A percentile compares a stretch with the other conserved stretches of the same genome.
Conservation (phyloP, 2,113 vertebrate species). For the Sceloporus tristichus region DNA sequence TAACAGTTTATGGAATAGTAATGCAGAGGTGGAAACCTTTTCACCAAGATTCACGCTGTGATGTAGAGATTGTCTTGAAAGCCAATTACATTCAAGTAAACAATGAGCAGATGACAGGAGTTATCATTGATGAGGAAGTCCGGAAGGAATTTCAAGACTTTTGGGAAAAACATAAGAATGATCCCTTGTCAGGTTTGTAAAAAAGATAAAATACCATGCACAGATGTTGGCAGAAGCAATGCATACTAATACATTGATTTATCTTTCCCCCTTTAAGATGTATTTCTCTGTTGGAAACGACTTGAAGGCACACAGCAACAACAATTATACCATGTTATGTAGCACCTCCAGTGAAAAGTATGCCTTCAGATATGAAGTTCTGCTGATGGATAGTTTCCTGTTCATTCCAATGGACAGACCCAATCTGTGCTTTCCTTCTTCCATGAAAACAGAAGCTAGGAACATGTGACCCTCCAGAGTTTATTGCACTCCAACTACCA, state of each 20-base stretch:
- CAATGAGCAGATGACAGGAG: constrained; percentile 86
- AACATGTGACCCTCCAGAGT: too few species aligned
- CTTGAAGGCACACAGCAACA: too few species aligned
- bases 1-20: constrained; percentile 93
- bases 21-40: constrained; percentile 94
- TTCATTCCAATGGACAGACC: not conserved
- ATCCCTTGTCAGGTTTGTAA: constrained; percentile 88
- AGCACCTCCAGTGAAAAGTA: not conserved
- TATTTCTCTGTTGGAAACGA: too few species aligned
- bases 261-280: too few species aligned
- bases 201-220: not conserved
- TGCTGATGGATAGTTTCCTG: not conserved
- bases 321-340: too few species aligned
- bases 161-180: constrained; percentile 84
- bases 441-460: not conserved
- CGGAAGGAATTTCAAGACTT: constrained; percentile 92
- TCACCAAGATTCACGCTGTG: constrained; percentile 82
- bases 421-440: not conserved
- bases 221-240: not conserved
- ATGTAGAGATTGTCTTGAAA: constrained; percentile 92
- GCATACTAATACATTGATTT: not conserved
- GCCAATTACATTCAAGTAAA: constrained; percentile 95
- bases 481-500: too few species aligned
- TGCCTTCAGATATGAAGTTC: not conserved
- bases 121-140: constrained; percentile 85